Evolutionary conservation across 2,797 vertebrate species (phyloP), one percentile per base, ranked within the genome.

Genomic region (Columba guinea): DNA sequence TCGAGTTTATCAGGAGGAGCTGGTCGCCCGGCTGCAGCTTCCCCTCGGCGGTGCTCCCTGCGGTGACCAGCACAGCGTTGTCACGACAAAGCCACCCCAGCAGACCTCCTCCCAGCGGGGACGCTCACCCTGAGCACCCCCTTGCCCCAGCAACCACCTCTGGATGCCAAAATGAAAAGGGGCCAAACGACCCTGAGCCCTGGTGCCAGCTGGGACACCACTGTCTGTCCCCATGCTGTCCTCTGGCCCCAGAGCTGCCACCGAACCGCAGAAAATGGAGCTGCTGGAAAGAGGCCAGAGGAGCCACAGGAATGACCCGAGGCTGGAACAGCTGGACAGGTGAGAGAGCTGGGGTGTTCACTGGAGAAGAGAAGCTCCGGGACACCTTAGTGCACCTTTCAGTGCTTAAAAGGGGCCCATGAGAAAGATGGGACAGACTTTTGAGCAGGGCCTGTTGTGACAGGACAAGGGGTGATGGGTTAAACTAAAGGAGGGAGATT

Each of bases 11-110:
- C 83, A 97, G 98, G 93, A 99, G 97, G 44, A 99, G 98, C 95
- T 99, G 99, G 97, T 99, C 99, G 3, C 99, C 99, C 0, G 99
- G 98, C 95, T 99, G 97, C 93, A 98, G 97, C 87, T 98, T 98
- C 82, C 98, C 98, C 0, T 98, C 97, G 2, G 98, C 98, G 0
- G 97, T 97, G 77, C 98, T 96, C 63, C 98, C 98, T 98, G 96
- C 4, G 91, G 69, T n/a, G 37, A 89, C 13, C 44, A 2, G 44
- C 49, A 39, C 13, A 4, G 8, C 2, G 14, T 91, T 28, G 96
- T 27, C 49, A 74, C 1, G 4, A 18, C n/a, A 51, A n/a, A 1
- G 3, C 12, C 16, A 3, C 5, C 1, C 3, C 3, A 2, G 14
- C 26, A 35, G 80, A 24, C 19, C n/a, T 73, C 12, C 30, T 52